Percentiles rank a stretch among this genome's conserved stretches.
phyloP scores from a whole-genome alignment of 2,797 vertebrate genomes.

The Phrynocephalus vlangalii region DNA sequence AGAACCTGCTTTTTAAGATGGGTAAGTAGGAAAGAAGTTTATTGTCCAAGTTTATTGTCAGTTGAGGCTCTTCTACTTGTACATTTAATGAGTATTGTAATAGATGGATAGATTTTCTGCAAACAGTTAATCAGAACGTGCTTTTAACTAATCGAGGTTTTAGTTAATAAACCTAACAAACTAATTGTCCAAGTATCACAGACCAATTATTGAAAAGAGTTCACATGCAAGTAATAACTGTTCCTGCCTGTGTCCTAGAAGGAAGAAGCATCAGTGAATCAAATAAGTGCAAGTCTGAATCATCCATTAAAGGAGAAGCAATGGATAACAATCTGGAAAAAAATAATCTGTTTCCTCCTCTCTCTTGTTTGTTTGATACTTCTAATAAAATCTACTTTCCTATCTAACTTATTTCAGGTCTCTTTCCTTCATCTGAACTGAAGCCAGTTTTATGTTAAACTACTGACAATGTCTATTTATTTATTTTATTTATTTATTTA shows the following conservation, averaged over 20 bases:
- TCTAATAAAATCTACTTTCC: not conserved
- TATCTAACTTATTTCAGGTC: not conserved
- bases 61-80: no score
- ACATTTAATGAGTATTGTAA: no score
- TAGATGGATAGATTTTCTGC: no score
- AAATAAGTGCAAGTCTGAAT: slow-evolving; percentile 55
- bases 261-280: slow-evolving; percentile 25
- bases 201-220: not conserved
- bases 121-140: no score
- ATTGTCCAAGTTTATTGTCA: no score
- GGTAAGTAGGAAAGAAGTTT: no score
- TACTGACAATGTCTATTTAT: not conserved
- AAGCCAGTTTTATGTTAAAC: not conserved
- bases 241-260: not conserved
- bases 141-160: not conserved
- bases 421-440: not conserved
- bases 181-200: not conserved
- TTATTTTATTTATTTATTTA: no score
- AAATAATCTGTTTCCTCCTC: slow-evolving; percentile 11
- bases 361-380: not conserved
- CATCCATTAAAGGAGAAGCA: slow-evolving; percentile 44
- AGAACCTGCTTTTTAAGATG: not conserved
- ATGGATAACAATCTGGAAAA: slow-evolving; percentile 33
- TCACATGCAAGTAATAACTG: not conserved
- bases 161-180: not conserved